Evolutionary conservation across 92 coral and sea anemone genomes (phyloP), one percentile per base, ranked within the genome.

Genomic region (Actinostola sp.): DNA sequence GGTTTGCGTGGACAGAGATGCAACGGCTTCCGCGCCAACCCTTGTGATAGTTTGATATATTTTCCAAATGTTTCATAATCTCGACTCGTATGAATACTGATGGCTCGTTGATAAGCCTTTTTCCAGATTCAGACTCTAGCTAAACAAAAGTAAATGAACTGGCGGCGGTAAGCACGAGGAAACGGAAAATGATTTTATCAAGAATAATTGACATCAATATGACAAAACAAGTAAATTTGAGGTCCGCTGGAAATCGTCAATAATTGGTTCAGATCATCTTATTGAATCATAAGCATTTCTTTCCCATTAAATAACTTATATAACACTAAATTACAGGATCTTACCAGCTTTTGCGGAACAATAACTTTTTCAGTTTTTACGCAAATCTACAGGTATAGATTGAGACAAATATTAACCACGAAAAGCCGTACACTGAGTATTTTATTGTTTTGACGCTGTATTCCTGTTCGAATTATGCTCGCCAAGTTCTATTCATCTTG

Each of bases 171-270:
- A 14, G 21, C 3, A 8, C 3, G 59, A 52, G 59, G 30, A 52
- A 52, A 24, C 59, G 59, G 30, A 52, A 16, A 19, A 52, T 14
- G 59, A 52, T 52, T 19, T 19, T 52, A 46, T 46, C 53, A 46
- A 46, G 3, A 6, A 13, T 13, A 39, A 39, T 39, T n/a, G n/a
- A n/a, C n/a, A n/a, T 11, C 11, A 36, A 36, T 36, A 36, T 36
- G 6, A 11, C 4, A 36, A 11, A 4, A 4, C 42, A 36, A 36
- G 42, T 36, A 4, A 36, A 11, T n/a, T 36, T 36, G 11, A 36
- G 42, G 11, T 36, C 42, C 11, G 42, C 11, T 4, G 11, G 11
- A 11, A 11, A 36, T 36, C 42, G 42, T 36, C 42, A 36, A 36
- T 36, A 11, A 36, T 36, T 4, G 6, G 42, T 11, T 4, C 4